phyloP scores from a whole-genome alignment of 2,888 invertebrate genomes.

The Vannuccia rotundouncinata region DNA sequence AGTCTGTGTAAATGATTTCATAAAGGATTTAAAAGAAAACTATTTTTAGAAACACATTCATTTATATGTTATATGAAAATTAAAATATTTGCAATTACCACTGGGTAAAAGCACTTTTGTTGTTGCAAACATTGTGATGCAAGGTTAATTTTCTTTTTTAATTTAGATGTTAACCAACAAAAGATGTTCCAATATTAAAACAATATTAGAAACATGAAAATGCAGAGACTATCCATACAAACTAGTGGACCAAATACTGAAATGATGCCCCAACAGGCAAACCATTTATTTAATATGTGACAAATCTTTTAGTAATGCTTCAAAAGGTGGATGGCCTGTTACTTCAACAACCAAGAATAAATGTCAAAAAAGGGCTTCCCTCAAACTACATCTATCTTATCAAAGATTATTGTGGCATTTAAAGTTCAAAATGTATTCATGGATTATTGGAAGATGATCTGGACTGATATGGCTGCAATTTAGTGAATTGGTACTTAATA shows the following conservation, averaged over 20 bases:
- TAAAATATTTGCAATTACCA: no score
- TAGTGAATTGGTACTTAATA: not conserved
- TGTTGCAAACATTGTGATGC: no score
- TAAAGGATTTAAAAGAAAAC: no score
- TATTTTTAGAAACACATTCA: no score
- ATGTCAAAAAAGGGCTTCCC: not conserved
- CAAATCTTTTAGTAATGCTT: not conserved
- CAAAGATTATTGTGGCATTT: not conserved
- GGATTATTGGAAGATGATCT: not conserved
- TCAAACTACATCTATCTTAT: not conserved
- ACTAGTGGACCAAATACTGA: not conserved
- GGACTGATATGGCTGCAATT: not conserved
- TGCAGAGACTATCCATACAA: not conserved
- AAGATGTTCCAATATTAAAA: not conserved
- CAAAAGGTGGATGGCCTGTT: not conserved
- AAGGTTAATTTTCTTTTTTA: not conserved
- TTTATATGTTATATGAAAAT: no score
- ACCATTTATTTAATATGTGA: not conserved
- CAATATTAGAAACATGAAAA: not conserved
- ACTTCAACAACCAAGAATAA: not conserved
- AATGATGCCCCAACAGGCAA: not conserved
- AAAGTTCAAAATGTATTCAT: not conserved
- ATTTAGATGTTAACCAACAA: not conserved
- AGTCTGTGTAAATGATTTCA: no score
- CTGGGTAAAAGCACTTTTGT: no score